Evolutionary conservation across 2,797 vertebrate species (phyloP), one percentile per base, ranked within the genome.

Genomic region (Pseudomugil gertrudae): DNA sequence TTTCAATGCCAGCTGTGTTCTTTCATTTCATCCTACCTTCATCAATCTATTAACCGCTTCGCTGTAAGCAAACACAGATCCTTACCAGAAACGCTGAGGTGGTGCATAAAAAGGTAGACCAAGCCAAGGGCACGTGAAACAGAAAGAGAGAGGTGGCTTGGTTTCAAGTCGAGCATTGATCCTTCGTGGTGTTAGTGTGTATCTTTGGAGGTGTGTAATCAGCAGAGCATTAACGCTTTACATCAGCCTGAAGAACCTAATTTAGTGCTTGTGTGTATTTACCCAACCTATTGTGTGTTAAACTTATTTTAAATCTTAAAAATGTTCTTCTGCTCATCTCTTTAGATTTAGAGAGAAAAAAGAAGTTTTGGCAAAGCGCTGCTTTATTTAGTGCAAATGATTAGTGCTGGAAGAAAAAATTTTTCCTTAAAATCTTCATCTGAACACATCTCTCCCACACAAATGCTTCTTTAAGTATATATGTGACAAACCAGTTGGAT

Each of bases 241-340:
- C 68, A 69, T 68, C 58, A 24, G 76, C 57, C 38, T 35, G 71
- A 76, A 77, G 66, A 65, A 80, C 74, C 80, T 78, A 76, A 79
- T 77, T 89, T 79, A 51, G 83, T 55, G 53, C 76, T 35, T 80
- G 63, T 38, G 27, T 53, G 45, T 27, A 61, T 67, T 26, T 33
- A 15, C 38, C 15, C 6, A 40, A 15, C 17, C 19, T 7, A 7
- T 6, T 45, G 57, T 23, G 32, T 24, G 38, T n/a, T n/a, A n/a
- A n/a, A 40, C 6, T 17, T 4, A 19, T 19, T 40, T 40, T 17
- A 19, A 19, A 40, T 40, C 17, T 40, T 40, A 3, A 38, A 38
- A 38, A 38, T 13, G 13, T 36, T 4, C 32, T 9, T 38, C 13
- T 2, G 6, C 38, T 17, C 17, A 17, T 40, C 38, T 40, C 1